phyloP scores from a whole-genome alignment of 2,888 invertebrate genomes.

The Sphaeridia pumilis region DNA sequence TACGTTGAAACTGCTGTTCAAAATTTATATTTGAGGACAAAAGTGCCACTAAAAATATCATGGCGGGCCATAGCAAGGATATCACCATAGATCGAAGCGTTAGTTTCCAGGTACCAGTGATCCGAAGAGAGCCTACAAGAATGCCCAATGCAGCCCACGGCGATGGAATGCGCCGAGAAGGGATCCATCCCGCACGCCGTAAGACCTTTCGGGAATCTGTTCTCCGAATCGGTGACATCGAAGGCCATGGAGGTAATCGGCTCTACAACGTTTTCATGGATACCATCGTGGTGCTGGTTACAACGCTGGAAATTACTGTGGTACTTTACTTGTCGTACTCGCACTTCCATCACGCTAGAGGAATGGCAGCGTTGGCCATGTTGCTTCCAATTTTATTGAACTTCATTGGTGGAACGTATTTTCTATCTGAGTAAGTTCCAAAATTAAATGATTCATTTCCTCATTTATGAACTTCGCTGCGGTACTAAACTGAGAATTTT shows the following conservation, averaged over 20 bases:
- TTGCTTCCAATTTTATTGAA: conserved; percentile 30
- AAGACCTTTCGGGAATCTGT: conserved; percentile 5
- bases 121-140: no score
- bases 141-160: no score
- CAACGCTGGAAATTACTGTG: conserved; percentile 24
- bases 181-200: no score
- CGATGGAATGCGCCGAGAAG: no score
- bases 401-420: conserved; percentile 35
- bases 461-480: neutral
- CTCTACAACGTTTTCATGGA: conserved; percentile 21
- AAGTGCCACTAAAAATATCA: no score
- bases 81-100: no score
- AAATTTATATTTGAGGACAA: no score
- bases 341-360: conserved; percentile 20
- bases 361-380: conserved; percentile 31
- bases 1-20: no score
- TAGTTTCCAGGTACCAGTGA: no score
- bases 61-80: no score
- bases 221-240: conserved; percentile 13
- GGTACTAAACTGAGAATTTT: neutral
- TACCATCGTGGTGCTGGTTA: conserved; percentile 23
- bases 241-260: conserved; percentile 10
- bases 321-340: conserved; percentile 23
- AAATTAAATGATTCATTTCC: neutral
- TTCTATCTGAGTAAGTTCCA: conserved; percentile 30